These are phyloP conservation scores for Notarius quadriscutis DNA, from an alignment of 2,113 vertebrate species.

Conservation along the genomic window DNA sequence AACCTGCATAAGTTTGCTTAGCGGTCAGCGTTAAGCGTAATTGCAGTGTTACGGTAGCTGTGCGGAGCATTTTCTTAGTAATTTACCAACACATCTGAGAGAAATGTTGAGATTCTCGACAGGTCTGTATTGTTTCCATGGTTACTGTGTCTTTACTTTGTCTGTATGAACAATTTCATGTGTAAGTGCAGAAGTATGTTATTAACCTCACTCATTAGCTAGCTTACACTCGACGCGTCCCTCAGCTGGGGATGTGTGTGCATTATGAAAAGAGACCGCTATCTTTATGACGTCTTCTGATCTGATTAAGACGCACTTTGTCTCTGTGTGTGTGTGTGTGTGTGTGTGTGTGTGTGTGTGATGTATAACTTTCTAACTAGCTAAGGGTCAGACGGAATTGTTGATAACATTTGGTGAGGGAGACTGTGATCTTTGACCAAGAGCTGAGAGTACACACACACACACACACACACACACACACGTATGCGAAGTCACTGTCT, in stretches of 20 bases:
- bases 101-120: neutral
- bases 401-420: slow-evolving; percentile 4
- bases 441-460: slow-evolving; percentile 35
- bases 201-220: neutral
- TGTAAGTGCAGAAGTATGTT: neutral
- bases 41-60: neutral
- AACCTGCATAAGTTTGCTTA: neutral
- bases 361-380: slow-evolving; percentile 5
- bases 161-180: neutral
- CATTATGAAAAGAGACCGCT: neutral
- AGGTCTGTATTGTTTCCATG: neutral
- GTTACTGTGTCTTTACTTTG: neutral
- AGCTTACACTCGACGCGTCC: neutral
- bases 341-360: neutral
- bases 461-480: neutral
- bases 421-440: slow-evolving; percentile 41
- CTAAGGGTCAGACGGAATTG: neutral
- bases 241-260: neutral
- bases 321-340: neutral
- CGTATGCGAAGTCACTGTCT: neutral
- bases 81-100: neutral
- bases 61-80: neutral
- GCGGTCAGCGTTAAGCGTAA: neutral
- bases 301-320: neutral
- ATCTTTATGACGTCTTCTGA: neutral